Evolutionary conservation across 2,888 invertebrate species (phyloP), one percentile per base, ranked within the genome.

Genomic region (Cyaniris semiargus): DNA sequence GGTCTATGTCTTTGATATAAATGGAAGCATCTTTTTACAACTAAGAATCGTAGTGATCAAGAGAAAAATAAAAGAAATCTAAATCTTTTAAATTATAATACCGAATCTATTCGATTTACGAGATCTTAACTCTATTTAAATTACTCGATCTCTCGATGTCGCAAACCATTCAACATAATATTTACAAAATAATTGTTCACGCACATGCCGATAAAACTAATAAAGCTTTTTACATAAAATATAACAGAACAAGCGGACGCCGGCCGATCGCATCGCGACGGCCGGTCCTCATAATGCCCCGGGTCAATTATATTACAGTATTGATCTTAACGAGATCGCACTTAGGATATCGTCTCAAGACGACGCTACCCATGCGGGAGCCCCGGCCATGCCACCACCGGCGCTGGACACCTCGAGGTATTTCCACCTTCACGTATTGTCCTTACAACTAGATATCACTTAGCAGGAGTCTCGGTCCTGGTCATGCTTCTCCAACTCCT

Each of bases 401-500:
- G 81, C 81, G 78, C 80, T 77, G 82, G 79, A 84, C 86, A 83
- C 84, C 84, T 84, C 89, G 91, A 91, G 90, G 91, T 90, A 88
- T 87, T 81, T 84, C 91, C 86, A 87, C 85, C 85, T 89, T 91
- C 91, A 91, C 90, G 88, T 85, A 90, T 85, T 85, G 90, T 92
- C 89, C 86, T 84, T 87, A 87, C 88, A 84, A 78, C 85, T 90
- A 89, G 82, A 76, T 79, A 84, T 81, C 87, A 86, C 85, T 89
- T 92, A 93, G 85, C 93, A 93, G 82, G 91, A 90, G 82, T 83
- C 92, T 90, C 95, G 95, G 87, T 95, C 95, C 78, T 95, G 95
- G 83, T 95, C 94, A 85, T 95, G 93, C 87, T 95, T 95, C 86
- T 95, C 95, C 83, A 95, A 94, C 82, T 94, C 95, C 95, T 96